Base-by-base conservation (phyloP, 1,140 invertebrate species). In the Papilio polytes region DNA sequence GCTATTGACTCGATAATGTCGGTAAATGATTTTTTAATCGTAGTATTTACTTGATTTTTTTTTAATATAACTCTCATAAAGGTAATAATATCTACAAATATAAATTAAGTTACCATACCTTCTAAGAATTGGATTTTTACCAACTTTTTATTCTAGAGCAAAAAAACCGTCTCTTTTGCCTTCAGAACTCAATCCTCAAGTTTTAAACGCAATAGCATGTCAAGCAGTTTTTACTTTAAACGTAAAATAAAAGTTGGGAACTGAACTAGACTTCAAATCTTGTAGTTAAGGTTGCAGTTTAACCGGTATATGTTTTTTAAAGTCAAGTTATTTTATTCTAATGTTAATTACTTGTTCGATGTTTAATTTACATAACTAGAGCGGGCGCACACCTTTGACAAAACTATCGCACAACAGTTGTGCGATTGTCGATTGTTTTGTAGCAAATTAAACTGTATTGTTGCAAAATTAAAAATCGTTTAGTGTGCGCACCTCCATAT, bases 221-320 rank as follows among this genome's bases (percentile, higher is more conserved):
- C 78, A 83, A 73, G 80, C 80, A 83, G 82, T 84, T 86, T 86
- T 83, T 84, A 76, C 74, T 84, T 83, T 81, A 84, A 81, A 82
- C 78, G 80, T 77, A 83, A 83, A 44, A 81, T 78, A 74, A 88
- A 86, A 85, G 80, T 88, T 88, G 46, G 51, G 46, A 48, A 84
- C 82, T 84, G 80, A 72, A 79, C 82, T 84, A 80, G 70, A 79
- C 80, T 84, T 80, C 84, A 87, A 87, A 90, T 84, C 84, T 82
- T 63, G 53, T 82, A 84, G 84, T 87, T 90, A 89, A 90, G 84
- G 85, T 82, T 80, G 74, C 83, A 87, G 73, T 20, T 48, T 74
- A 46, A 46, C 20, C 13, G 46, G 41, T 22, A 53, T 48, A 74
- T 13, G 36, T 76, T 13, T 51, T 76, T 48, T 22, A 76, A 46